Evolutionary conservation across 2,888 invertebrate genomes (phyloP), one percentile per base, ranked within the genome.

Genomic region (Yponomeuta plumbellus): DNA sequence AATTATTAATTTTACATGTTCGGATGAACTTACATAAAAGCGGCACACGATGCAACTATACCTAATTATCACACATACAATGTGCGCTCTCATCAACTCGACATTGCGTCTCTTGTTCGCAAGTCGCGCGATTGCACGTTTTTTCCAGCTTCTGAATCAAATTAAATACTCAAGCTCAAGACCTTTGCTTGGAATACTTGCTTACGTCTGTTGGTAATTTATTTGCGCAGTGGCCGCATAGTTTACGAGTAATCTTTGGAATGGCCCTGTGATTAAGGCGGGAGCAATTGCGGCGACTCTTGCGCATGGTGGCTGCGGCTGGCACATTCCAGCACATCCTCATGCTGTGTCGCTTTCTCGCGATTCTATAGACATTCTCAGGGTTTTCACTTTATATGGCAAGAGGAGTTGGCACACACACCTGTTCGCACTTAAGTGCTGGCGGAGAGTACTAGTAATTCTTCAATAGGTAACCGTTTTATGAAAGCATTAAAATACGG

Each of bases 401-500:
- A 52, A 52, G 44, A 17, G 44, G 17, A 52, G 44, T 52, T 52
- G 34, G 34, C 8, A 34, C 34, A 34, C 34, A 34, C 8, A 8
- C 34, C 34, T 34, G 1, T 34, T 10, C 34, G 34, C 34, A 34
- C 34, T 52, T 52, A 52, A 52, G n/a, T n/a, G n/a, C n/a, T n/a
- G n/a, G n/a, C n/a, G 17, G 44, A 1, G 44, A 17, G 2, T 52
- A 17, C 44, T 17, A 52, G 44, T 52, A 52, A 52, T 52, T 52
- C 5, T 52, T 52, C 44, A 52, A 52, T 52, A n/a, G n/a, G n/a
- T n/a, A 52, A 52, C 44, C 10, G 17, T 17, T 52, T 52, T 52
- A 52, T 52, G 13, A 17, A 17, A 17, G 44, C 44, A 52, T 52
- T 13, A 44, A 52, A 73, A 77, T 74, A 78, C 77, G 72, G 76